Base-by-base conservation (phyloP, 2,113 vertebrate species). In the Loxodonta africana region DNA sequence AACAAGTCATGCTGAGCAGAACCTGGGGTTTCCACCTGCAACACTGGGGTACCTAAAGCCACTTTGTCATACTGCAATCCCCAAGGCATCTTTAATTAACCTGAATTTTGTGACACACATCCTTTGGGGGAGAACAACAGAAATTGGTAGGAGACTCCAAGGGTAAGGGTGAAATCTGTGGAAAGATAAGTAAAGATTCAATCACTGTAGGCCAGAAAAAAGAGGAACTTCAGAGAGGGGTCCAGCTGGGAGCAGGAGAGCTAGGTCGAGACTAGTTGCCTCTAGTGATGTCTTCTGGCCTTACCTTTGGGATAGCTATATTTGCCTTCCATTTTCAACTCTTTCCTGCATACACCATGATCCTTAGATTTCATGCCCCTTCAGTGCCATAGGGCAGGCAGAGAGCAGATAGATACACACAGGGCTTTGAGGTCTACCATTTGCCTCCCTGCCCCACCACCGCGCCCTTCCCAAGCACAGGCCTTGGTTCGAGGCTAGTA, bases 11-110 rank as follows among this genome's bases (percentile, higher is more conserved):
- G 53, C 53, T 37, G 37, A 37, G 37, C 37, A 37, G 37, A 37
- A 37, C 37, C 37, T 37, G 37, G 37, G 37, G 37, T 48, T 48
- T 9, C 48, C 5, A 6, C 48, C 9, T 6, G 48, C 48, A 48
- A 48, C 48, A 48, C 48, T 48, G 48, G 9, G 6, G 1, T 0
- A 0, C 17, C 21, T 11, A 7, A 33, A 28, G 14, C 9, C 21
- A 5, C 3, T 25, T 1, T 3, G 37, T 20, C 17, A 2, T 18
- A 3, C 5, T 23, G 1, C 10, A 41, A 25, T 37, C 37, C 17
- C 28, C 51, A 44, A 3, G 33, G 26, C 9, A 23, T 1, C 30
- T 28, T 81, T 9, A 28, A 78, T 1, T 1, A 1, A 44, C 57
- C 9, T 9, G 17, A 11, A 21, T 10, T 23, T 14, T 7, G 0